Evolutionary conservation across 2,797 vertebrate genomes (phyloP).

Genomic region (Gymnodraco acuticeps): DNA sequence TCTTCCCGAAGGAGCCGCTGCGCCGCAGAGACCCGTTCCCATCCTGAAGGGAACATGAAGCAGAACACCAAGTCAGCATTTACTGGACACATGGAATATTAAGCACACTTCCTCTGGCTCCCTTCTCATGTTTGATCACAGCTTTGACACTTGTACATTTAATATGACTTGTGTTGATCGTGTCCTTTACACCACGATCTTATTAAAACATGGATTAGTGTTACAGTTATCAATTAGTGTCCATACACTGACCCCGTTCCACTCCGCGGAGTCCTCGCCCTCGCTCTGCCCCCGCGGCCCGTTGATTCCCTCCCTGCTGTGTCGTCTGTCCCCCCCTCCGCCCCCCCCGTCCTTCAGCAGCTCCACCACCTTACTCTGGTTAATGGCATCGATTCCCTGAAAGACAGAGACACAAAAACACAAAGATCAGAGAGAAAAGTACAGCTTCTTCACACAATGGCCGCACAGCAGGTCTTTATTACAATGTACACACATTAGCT

Average conservation of each 20-base stretch:
- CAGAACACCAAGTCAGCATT: neutral
- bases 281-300: slow-evolving; percentile 81
- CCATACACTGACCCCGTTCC: slow-evolving; percentile 86
- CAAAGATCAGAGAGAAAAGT: neutral
- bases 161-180: neutral
- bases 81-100: neutral
- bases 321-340: slow-evolving; percentile 78
- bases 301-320: slow-evolving; percentile 75
- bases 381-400: slow-evolving; percentile 90
- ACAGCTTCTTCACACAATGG: neutral
- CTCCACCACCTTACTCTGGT: slow-evolving; percentile 93
- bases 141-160: too few species aligned
- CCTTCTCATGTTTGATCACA: too few species aligned
- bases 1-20: slow-evolving; percentile 91
- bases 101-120: neutral
- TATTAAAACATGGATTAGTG: neutral
- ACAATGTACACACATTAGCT: slow-evolving; percentile 18
- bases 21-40: slow-evolving; percentile 89
- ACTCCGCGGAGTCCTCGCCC: slow-evolving; percentile 86
- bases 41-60: slow-evolving; percentile 73
- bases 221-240: neutral
- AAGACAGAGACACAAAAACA: neutral
- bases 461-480: slow-evolving; percentile 21
- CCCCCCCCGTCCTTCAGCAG: slow-evolving; percentile 88
- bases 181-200: neutral